Base-by-base conservation (phyloP, 2,797 vertebrate genomes). In the Apogon talboti region DNA sequence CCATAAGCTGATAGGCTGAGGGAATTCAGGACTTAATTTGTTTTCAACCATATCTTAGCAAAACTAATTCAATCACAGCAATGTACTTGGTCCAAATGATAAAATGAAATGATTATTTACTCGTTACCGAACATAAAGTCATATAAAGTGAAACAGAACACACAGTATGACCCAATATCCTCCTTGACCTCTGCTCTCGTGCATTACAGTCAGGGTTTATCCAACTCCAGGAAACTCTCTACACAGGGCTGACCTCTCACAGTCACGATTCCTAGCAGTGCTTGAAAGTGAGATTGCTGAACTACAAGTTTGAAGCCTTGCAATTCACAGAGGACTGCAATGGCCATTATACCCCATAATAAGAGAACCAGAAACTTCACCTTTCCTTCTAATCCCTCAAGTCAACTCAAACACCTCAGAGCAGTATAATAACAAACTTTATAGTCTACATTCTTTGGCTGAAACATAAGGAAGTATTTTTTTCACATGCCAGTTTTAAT, bases 171-270 rank as follows among this genome's bases (percentile, higher is more conserved):
- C 52, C 40, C 43, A 11, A 16, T 54, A 76, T 75, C 77, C 72
- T 79, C 68, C 45, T 37, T 81, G 63, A 64, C 66, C 53, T 76
- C 49, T 60, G 33, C 48, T 68, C 40, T 58, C 11, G 16, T 71
- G 35, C 63, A 81, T 81, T 74, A 63, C 70, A 61, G 58, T 71
- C 54, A 54, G 70, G 81, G 52, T 84, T 86, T 84, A 83, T 82
- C 76, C 53, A 78, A 74, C 69, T 74, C 58, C 74, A 30, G 19
- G 18, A 21, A 63, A 56, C 18, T 70, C 19, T 67, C 75, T 79
- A 54, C 35, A 74, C 61, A 3, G 7, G 38, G 49, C 47, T 46
- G 63, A 66, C 42, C 56, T 66, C 51, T 64, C 74, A 81, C 75
- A 63, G 78, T 79, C 68, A 83, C 5, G 85, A 87, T 78, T 84